Evolutionary conservation across 1,140 invertebrate species (phyloP).

Genomic region (Drosophila ironensis): DNA sequence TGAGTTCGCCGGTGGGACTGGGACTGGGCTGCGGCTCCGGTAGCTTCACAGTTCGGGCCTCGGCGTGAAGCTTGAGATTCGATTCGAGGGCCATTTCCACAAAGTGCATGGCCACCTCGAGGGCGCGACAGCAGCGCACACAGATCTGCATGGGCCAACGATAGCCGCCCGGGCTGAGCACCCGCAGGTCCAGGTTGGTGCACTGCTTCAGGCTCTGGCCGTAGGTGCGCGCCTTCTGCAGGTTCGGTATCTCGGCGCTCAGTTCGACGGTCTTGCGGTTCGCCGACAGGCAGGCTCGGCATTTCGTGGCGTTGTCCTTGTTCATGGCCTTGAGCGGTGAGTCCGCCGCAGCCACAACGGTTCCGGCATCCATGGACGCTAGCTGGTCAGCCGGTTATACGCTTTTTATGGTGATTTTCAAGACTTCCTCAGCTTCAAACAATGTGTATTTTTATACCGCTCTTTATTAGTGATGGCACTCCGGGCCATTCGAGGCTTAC

Average conservation of each 20-base stretch:
- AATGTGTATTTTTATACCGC: slow-evolving; percentile 32
- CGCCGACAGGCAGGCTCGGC: slow-evolving; percentile 65
- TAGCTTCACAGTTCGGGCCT: slow-evolving; percentile 45
- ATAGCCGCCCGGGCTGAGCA: slow-evolving; percentile 49
- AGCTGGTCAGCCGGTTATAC: neutral
- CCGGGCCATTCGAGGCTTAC: no score
- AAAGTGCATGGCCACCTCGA: slow-evolving; percentile 71
- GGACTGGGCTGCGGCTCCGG: no score
- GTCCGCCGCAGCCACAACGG: slow-evolving; percentile 25
- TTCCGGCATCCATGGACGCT: slow-evolving; percentile 44
- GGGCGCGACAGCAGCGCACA: slow-evolving; percentile 62
- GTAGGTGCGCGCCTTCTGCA: slow-evolving; percentile 50
- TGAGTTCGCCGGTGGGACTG: slow-evolving; percentile 47
- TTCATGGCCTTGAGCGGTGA: slow-evolving; percentile 54
- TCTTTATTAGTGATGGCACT: slow-evolving; percentile 6
- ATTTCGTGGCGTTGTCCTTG: slow-evolving; percentile 56
- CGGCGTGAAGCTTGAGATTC: slow-evolving; percentile 50
- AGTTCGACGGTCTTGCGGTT: slow-evolving; percentile 57
- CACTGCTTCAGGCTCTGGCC: slow-evolving; percentile 56
- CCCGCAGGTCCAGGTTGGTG: slow-evolving; percentile 48
- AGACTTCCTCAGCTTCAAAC: no score
- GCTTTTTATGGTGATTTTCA: neutral
- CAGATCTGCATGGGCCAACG: slow-evolving; percentile 70
- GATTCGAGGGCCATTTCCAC: slow-evolving; percentile 63
- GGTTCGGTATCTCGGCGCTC: slow-evolving; percentile 51